Evolutionary conservation across 2,797 vertebrate species (phyloP), one percentile per base, ranked within the genome.

Genomic region (Xiphorhynchus erythropygius): DNA sequence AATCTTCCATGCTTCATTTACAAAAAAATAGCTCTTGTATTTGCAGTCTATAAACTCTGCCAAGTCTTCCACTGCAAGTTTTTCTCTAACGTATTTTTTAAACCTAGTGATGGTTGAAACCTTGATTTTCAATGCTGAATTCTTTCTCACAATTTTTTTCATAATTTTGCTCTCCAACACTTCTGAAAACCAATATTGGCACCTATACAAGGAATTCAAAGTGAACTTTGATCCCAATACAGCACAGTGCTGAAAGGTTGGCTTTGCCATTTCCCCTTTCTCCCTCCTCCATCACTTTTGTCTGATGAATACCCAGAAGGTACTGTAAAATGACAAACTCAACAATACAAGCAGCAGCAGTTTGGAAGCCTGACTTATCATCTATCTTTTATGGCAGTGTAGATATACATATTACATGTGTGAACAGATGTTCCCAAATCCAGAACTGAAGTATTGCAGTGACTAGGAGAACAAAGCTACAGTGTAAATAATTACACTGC

Each of bases 381-480:
- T 87, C 64, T 92, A 80, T 94, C 84, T 96, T 93, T 95, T 64
- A 81, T 73, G 83, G 46, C 32, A 92, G 13, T 32, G 53, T 64
- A 92, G 84, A 83, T 93, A 95, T 93, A 85, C 87, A 87, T 87
- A 87, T 95, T 96, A 93, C 77, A 91, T 92, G 75, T 85, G 44
- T 91, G 88, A 96, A 60, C 68, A 94, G 94, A 84, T 95, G 87
- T 94, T 94, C 39, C 49, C 33, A 75, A 94, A 87, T 92, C 47
- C 68, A 74, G 49, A 92, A 84, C 1, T 64, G 56, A 89, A 85
- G 60, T 30, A 52, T 75, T 84, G 10, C 56, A 44, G 18, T 63
- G 60, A 81, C 56, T 62, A 63, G 42, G 18, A 89, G 50, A 96
- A 88, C 71, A 94, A 95, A 94, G 70, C 41, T 76, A 41, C 0